Percentiles rank a stretch among this genome's conserved stretches.
These are phyloP conservation scores for Eptatretus atami DNA, from an alignment of 2,797 vertebrate genomes.

Conservation along the genomic window DNA sequence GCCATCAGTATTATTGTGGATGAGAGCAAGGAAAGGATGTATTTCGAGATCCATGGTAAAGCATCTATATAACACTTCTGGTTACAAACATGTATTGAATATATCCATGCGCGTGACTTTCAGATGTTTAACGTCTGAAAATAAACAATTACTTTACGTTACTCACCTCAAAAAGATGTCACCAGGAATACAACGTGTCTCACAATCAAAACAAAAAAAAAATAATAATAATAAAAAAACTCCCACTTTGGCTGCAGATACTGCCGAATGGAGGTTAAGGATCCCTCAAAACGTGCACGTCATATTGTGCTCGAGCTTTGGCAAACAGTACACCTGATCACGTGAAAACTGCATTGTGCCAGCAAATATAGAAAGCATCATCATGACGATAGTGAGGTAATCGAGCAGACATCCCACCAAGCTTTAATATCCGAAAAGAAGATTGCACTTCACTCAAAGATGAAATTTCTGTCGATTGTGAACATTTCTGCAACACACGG, in stretches of 20 bases:
- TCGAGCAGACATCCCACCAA: constrained; percentile 48
- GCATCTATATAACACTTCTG: constrained; percentile 97
- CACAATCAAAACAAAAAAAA: no score
- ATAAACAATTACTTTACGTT: no score
- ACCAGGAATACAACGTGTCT: no score
- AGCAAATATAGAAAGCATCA: constrained; percentile 27
- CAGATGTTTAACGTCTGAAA: no score
- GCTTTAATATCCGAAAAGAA: constrained; percentile 25
- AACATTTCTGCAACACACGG: constrained; percentile 17
- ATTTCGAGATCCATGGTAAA: constrained; percentile 96
- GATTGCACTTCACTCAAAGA: constrained; percentile 19
- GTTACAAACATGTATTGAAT: constrained; percentile 94
- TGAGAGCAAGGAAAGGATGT: constrained; percentile 90
- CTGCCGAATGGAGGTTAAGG: no score
- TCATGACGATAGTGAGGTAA: constrained; percentile 31
- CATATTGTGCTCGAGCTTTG: constrained; percentile 27
- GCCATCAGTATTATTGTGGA: constrained; percentile 96
- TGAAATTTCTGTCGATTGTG: constrained; percentile 24
- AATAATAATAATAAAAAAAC: no score
- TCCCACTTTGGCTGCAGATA: no score
- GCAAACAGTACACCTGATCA: constrained; percentile 95
- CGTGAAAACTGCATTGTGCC: constrained; percentile 46
- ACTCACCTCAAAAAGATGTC: no score
- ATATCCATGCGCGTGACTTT: constrained; percentile 43
- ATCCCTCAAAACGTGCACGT: not conserved